phyloP scores from a whole-genome alignment of 1,140 invertebrate genomes.

The Lutraria rhynchaena region DNA sequence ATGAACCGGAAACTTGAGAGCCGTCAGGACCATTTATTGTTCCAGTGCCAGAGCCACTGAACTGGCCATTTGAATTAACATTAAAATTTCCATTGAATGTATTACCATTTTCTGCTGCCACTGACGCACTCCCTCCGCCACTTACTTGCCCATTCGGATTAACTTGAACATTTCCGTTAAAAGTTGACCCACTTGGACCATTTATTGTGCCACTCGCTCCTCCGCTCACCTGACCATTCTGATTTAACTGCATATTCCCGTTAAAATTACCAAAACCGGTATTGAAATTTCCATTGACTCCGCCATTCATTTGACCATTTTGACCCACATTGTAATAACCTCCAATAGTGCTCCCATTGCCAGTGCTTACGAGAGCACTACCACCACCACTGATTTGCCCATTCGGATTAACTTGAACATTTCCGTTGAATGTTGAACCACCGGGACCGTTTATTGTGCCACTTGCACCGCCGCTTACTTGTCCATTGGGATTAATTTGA shows the following conservation, averaged over 20 bases:
- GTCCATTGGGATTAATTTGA: neutral
- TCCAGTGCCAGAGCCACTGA: neutral
- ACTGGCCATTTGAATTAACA: neutral
- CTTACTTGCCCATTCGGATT: neutral
- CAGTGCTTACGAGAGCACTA: neutral
- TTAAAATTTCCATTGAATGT: neutral
- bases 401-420: neutral
- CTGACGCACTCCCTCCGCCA: neutral
- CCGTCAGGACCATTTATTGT: neutral
- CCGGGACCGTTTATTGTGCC: neutral
- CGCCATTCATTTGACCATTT: neutral
- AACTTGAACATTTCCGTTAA: neutral
- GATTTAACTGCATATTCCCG: neutral
- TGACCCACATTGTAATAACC: neutral
- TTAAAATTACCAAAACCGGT: constrained; percentile 9
- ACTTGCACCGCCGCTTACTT: neutral
- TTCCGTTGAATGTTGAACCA: neutral
- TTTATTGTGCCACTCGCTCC: neutral
- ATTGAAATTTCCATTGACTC: neutral
- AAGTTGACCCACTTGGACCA: neutral
- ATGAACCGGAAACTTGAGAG: neutral
- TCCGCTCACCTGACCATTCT: neutral
- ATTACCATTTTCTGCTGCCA: neutral
- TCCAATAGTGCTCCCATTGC: neutral
- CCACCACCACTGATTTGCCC: neutral